Evolutionary conservation across 2,797 vertebrate genomes (phyloP), one percentile per base, ranked within the genome.

Genomic region (Perodicticus potto): DNA sequence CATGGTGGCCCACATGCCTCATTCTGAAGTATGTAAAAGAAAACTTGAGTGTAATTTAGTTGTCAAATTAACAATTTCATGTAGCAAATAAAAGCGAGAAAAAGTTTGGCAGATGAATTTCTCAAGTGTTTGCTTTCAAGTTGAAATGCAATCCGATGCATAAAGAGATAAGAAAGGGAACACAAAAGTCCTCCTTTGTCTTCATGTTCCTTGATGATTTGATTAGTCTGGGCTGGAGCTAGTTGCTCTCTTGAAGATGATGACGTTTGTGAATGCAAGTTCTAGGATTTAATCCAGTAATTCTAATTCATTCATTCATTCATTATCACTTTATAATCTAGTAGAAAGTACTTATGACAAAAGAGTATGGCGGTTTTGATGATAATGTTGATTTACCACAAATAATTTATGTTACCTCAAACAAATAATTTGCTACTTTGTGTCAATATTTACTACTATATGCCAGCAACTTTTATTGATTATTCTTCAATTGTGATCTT

Each of bases 41-140:
- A 86, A 95, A 97, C n/a, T 0, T 80, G 78, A 70, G 94, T 93
- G 13, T 81, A 96, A 93, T 67, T 73, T 90, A 53, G 67, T 13
- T 19, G 89, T 90, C 82, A 91, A 76, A 74, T 89, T 92, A 96
- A 45, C 16, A 16, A 63, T 95, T 92, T 77, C 55, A 16, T 57
- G 3, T 37, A 16, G 8, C 23, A 7, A 0, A 76, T 59, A 63
- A 25, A 27, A 49, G 14, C 4, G 67, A 4, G 49, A 67, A 57
- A 78, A 20, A 84, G 22, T 61, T 92, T 84, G 34, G 11, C 32
- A 77, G 72, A 27, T 61, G 8, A 63, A 61, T 77, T 77, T 94
- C 2, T 73, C 17, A 86, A 72, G 6, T 40, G 12, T 45, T 83
- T 87, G 72, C 20, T 61, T 88, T 91, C 32, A 73, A 43, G 2